These are phyloP conservation scores for Notarius quadriscutis DNA, from an alignment of 2,113 vertebrate species.

Conservation along the genomic window DNA sequence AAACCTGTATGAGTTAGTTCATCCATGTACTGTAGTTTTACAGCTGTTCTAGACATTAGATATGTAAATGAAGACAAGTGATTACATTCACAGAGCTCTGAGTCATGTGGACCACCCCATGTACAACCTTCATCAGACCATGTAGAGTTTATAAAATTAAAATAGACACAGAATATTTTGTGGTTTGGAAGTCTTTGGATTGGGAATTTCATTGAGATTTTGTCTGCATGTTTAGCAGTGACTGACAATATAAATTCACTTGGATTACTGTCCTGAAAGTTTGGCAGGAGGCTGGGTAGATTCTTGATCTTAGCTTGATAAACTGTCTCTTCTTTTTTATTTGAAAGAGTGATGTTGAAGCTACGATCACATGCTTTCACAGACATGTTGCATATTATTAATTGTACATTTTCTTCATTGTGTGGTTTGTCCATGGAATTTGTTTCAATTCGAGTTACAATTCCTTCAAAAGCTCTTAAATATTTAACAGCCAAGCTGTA, in stretches of 20 bases:
- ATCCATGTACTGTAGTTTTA: background rate
- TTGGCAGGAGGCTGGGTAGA: conserved; percentile 65
- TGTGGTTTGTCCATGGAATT: fast-evolving
- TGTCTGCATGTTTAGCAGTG: background rate
- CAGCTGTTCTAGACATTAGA: conserved; percentile 74
- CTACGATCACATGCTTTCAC: fast-evolving
- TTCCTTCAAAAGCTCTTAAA: conserved; percentile 71
- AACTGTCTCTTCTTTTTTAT: background rate
- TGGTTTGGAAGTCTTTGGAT: background rate
- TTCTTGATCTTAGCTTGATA: conserved; percentile 73
- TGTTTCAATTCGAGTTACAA: conserved; percentile 59
- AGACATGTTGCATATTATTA: background rate
- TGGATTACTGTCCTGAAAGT: fast-evolving
- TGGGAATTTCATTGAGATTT: conserved; percentile 66
- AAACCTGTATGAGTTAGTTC: conserved; percentile 77
- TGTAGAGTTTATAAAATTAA: conserved; percentile 41
- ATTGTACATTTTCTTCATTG: conserved; percentile 55
- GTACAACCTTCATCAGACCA: conserved; percentile 20
- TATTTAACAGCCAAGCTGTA: conserved; percentile 60
- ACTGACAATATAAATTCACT: conserved; percentile 77
- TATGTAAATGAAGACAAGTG: conserved; percentile 86
- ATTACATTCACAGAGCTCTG: conserved; percentile 68
- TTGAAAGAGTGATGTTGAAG: background rate
- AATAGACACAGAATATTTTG: conserved; percentile 72
- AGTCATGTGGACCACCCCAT: background rate